Base-by-base conservation (phyloP, 2,888 invertebrate species). In the Ectemnius lituratus region DNA sequence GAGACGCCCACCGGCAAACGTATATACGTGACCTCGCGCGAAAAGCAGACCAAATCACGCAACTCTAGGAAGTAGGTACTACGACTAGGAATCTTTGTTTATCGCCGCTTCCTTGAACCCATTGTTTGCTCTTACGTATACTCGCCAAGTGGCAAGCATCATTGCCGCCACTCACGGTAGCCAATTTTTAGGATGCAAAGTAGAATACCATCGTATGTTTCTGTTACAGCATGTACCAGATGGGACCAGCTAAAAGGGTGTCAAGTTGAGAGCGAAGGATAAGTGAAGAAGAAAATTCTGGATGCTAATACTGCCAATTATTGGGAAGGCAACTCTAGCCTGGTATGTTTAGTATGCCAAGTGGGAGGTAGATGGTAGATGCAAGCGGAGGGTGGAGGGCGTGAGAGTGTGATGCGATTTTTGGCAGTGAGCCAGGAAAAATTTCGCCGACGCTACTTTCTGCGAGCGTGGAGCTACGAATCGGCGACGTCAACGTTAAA, bases 371-470 rank as follows among this genome's bases (percentile, higher is more conserved):
- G 16, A 16, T 13, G 52, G n/a, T 16, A 14, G 16, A 52, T 52
- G 52, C 37, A 37, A 23, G 37, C 52, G 52, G 52, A 52, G 5
- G 5, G 1, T 1, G 52, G 4, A 52, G 16, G 47, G n/a, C 47
- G 47, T 5, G 4, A 6, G 52, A 3, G 52, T 16, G 56, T 62
- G 79, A 72, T 78, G 71, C 64, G 70, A 75, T 47, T 74, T 68
- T 67, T 80, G 82, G 80, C 80, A 11, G 0, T 0, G 2, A 1
- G 67, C 79, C 79, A 74, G 59, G 57, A 70, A 67, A 74, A 72
- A 66, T 74, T 70, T 62, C 62, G 61, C 64, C 78, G 70, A 78
- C 65, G 75, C 73, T 65, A 72, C 80, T 82, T 74, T 74, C 78
- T 6, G 37, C 5, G 37, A 75, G 73, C 70, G 73, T 62, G 11